Base-by-base conservation (phyloP, 2,888 invertebrate species). In the Teleiodes luculella region DNA sequence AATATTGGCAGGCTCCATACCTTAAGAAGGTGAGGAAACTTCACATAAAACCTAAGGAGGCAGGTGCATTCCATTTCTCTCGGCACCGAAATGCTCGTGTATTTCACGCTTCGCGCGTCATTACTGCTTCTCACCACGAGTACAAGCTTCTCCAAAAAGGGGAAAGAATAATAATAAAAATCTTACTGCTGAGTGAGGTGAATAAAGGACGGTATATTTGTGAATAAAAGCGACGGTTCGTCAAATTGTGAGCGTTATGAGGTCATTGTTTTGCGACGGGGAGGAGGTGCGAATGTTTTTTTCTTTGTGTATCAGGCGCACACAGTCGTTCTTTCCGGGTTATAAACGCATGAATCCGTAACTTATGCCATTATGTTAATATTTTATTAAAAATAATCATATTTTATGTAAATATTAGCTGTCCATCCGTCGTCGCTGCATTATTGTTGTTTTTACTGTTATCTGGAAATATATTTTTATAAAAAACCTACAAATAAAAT, bases 1-100 rank as follows among this genome's bases (percentile, higher is more conserved):
- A 78, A 85, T 87, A 87, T 88, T 84, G 86, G 83, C 80, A 77
- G 82, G 81, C 86, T 84, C 85, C 76, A 72, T 75, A 70, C 75
- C 76, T 78, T 81, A 76, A 80, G 86, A 82, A 87, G 87, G 87
- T 87, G 86, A 84, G 84, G 81, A 82, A 86, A 87, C 78, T 85
- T 83, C 84, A 78, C 88, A 86, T 88, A 88, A 88, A 88, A 86
- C 86, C 78, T 86, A 83, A 86, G 85, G 87, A 87, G 84, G 83
- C 88, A 88, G 87, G 87, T 88, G 86, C 86, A 86, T 86, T 83
- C 85, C 86, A 86, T 88, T 87, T 51, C 31, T 35, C 51, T 31
- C 36, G 51, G 51, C 18, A 41, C 31, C 51, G 41, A 51, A 51
- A 87, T 83, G 86, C 80, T 74, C 72, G 77, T 80, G 86, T 87